Base-by-base conservation (phyloP, 2,888 invertebrate species). In the Stictocephala bisonia region DNA sequence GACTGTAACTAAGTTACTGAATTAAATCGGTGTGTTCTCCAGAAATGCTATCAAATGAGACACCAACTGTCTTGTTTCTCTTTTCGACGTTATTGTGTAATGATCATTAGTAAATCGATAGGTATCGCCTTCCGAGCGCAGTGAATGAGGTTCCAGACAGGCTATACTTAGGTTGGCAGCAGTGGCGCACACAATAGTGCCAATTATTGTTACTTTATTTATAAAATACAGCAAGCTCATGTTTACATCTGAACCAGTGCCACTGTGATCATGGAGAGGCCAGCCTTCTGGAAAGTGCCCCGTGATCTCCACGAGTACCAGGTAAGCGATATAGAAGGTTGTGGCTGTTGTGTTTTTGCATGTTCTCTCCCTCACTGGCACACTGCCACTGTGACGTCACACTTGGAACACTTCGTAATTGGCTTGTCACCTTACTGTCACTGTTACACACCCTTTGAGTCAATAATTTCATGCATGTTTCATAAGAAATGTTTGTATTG, bases 281-380 rank as follows among this genome's bases (percentile, higher is more conserved):
- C 73, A 6, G 69, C 73, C 29, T 73, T 73, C 64, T 73, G 73
- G 73, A 73, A 64, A 53, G 73, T 73, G 26, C 73, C 73, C 2
- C 56, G 48, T 18, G 51, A 73, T 51, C 27, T 73, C 50, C 53
- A 69, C 18, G 50, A 66, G 26, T 53, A 73, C 51, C 70, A 73
- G 27, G 70, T 73, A 13, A 24, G 41, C 1, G n/a, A n/a, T n/a
- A n/a, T n/a, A n/a, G n/a, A n/a, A n/a, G n/a, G n/a, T n/a, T n/a
- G n/a, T n/a, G n/a, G n/a, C n/a, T n/a, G n/a, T n/a, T n/a, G n/a
- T n/a, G n/a, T 31, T 31, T 31, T 31, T 11, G 6, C 35, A 31
- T 31, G 35, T 9, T 31, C 26, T 29, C 51, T 51, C 51, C 51
- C 51, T 51, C 51, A n/a, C 56, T 29, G 29, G 27, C 56, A 22